Conservation (phyloP, 2,888 invertebrate genomes). For the Teleiodes luculella region DNA sequence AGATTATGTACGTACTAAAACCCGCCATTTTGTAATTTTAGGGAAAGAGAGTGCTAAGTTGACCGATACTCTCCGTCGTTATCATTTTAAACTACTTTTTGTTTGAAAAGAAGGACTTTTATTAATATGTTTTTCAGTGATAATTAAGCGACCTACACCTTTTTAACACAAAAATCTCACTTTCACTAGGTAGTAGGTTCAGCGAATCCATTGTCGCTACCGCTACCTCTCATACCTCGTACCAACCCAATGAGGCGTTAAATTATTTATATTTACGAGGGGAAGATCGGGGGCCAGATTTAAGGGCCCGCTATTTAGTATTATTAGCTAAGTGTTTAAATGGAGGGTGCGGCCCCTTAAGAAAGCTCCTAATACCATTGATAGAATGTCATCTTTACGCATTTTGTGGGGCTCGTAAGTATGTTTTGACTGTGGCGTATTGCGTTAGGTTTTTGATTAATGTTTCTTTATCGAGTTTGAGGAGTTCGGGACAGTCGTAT, state of each 20-base stretch:
- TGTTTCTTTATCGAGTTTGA: neutral
- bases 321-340: slow-evolving; percentile 34
- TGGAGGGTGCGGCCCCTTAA: slow-evolving; percentile 8
- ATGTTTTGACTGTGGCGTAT: neutral
- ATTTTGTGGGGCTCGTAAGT: neutral
- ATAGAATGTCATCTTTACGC: slow-evolving; percentile 5
- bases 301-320: slow-evolving; percentile 37
- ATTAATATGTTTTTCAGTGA: too few species aligned
- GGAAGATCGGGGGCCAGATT: slow-evolving; percentile 33
- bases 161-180: too few species aligned
- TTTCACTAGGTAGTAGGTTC: too few species aligned
- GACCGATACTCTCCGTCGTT: too few species aligned
- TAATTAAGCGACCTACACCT: too few species aligned
- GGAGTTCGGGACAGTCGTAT: neutral
- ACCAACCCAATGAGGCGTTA: slow-evolving; percentile 37
- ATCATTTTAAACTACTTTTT: too few species aligned
- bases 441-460: neutral
- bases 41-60: too few species aligned
- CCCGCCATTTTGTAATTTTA: too few species aligned
- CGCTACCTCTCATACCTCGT: slow-evolving; percentile 31
- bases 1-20: too few species aligned
- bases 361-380: slow-evolving; percentile 5
- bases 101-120: too few species aligned
- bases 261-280: slow-evolving; percentile 65
- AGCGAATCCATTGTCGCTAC: neutral